Percentiles rank a stretch among this genome's conserved stretches.
phyloP scores from a whole-genome alignment of 2,888 invertebrate genomes.

The Magallana nippona region DNA sequence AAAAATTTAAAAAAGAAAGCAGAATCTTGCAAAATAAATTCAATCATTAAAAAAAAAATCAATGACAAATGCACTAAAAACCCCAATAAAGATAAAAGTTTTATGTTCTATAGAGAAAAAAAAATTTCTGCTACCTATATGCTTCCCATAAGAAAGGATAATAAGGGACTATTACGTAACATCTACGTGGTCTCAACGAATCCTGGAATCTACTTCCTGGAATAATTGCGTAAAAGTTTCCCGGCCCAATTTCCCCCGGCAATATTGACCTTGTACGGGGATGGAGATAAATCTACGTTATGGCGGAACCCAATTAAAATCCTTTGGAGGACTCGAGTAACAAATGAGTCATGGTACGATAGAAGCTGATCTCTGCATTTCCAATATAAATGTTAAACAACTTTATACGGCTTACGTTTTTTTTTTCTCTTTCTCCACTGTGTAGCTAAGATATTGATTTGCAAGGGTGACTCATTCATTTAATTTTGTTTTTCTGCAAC shows the following conservation, averaged over 20 bases:
- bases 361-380: neutral
- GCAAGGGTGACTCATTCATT: conserved; percentile 35
- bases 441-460: neutral
- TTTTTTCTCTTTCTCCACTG: neutral
- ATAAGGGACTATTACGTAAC: neutral
- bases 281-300: conserved; percentile 8
- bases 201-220: neutral
- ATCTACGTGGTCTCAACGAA: neutral
- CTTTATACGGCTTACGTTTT: conserved; percentile 24
- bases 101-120: too few species aligned
- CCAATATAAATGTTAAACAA: conserved; percentile 27
- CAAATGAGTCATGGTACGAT: neutral
- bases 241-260: neutral
- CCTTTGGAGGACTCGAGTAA: conserved; percentile 14
- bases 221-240: neutral
- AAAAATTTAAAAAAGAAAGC: too few species aligned
- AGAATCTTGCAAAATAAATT: too few species aligned
- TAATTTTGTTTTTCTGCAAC: conserved; percentile 32
- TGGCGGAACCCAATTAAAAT: conserved; percentile 9
- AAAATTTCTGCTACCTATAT: neutral
- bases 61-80: too few species aligned
- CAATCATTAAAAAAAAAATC: too few species aligned
- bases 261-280: conserved; percentile 13
- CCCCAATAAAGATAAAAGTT: too few species aligned
- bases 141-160: neutral